These are phyloP conservation scores for Acanthococcus lagerstroemiae DNA, from an alignment of 2,888 invertebrate genomes.

Conservation along the genomic window DNA sequence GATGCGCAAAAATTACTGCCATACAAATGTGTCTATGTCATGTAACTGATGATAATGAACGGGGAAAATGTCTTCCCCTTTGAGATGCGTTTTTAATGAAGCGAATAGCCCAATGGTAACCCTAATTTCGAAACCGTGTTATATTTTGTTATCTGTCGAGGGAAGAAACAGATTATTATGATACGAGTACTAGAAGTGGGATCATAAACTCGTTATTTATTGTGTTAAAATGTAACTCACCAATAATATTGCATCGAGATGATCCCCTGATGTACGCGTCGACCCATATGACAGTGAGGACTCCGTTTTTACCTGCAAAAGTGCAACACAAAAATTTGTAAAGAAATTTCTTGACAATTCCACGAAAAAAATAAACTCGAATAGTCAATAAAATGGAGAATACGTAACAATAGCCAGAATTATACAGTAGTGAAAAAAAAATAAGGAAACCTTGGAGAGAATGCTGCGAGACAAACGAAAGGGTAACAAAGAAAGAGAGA, in stretches of 20 bases:
- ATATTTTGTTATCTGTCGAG: too few relatives aligned
- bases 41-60: too few relatives aligned
- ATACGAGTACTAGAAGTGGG: neutral
- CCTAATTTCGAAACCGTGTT: too few relatives aligned
- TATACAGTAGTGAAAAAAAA: neutral
- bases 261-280: slow-evolving; percentile 16
- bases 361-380: neutral
- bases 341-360: neutral
- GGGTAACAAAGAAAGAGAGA: too few relatives aligned
- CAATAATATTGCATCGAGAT: slow-evolving; percentile 24
- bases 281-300: slow-evolving; percentile 21
- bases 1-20: too few relatives aligned
- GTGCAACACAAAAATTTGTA: neutral
- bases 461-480: too few relatives aligned
- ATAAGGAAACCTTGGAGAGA: too few relatives aligned
- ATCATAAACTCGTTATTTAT: neutral
- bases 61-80: too few relatives aligned
- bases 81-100: neutral
- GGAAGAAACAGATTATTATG: too few relatives aligned
- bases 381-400: neutral
- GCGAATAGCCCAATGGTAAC: too few relatives aligned
- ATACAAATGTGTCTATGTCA: too few relatives aligned
- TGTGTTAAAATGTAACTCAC: neutral
- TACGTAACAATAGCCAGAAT: too few relatives aligned
- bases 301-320: slow-evolving; percentile 28